These are phyloP conservation scores for Lemur catta DNA, from an alignment of 2,797 vertebrate genomes.

Conservation along the genomic window DNA sequence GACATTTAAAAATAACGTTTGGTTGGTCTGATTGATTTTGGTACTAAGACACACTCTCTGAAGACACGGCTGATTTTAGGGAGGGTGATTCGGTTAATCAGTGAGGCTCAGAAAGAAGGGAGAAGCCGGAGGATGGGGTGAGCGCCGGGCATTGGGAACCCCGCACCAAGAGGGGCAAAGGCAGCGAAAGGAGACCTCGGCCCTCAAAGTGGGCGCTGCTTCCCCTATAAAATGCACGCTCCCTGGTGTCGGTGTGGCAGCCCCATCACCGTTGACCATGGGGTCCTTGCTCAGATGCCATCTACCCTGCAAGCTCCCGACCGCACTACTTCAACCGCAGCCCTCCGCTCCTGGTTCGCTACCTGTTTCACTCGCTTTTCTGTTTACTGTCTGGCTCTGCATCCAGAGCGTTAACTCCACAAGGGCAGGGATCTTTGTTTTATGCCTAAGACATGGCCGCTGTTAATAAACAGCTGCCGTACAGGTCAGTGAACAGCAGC, in stretches of 20 bases:
- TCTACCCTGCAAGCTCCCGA: neutral
- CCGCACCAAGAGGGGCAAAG: accelerated
- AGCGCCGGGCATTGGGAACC: accelerated
- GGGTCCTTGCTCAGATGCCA: neutral
- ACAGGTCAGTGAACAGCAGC: accelerated
- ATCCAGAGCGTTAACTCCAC: neutral
- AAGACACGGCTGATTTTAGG: neutral
- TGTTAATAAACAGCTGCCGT: neutral
- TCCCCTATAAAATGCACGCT: neutral
- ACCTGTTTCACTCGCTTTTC: neutral
- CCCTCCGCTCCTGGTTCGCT: too few species aligned
- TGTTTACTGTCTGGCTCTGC: neutral
- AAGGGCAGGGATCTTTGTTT: neutral
- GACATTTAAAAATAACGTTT: conserved; percentile 40
- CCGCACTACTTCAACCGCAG: neutral
- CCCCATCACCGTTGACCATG: neutral
- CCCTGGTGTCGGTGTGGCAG: accelerated
- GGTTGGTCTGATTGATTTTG: conserved; percentile 17
- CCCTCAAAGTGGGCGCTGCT: neutral
- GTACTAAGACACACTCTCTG: conserved; percentile 5
- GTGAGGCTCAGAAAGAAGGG: neutral
- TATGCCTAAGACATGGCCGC: neutral
- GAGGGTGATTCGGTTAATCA: neutral
- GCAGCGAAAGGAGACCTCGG: neutral
- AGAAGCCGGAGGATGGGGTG: neutral